These are phyloP conservation scores for Acrobasis repandana DNA, from an alignment of 2,888 invertebrate genomes.

Conservation along the genomic window DNA sequence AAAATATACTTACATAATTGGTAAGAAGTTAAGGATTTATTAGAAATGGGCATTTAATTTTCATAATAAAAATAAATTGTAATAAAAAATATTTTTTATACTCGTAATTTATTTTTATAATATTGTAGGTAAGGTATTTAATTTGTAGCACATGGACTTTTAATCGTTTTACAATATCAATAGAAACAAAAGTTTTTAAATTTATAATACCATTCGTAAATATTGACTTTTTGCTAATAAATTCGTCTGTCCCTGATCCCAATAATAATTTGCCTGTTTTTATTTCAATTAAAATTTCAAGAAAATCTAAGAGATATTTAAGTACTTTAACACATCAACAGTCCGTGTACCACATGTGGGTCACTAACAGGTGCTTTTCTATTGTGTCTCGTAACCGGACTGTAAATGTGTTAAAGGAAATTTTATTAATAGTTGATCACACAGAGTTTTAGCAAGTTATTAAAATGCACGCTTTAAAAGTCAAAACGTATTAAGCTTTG, in stretches of 20 bases:
- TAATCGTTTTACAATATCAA: neutral
- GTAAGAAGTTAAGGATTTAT: neutral
- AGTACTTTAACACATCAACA: too few relatives aligned
- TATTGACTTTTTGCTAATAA: slow-evolving; percentile 43
- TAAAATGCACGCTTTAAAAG: neutral
- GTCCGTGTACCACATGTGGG: too few relatives aligned
- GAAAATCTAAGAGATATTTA: neutral
- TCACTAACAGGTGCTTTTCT: too few relatives aligned
- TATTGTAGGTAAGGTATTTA: neutral
- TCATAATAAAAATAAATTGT: neutral
- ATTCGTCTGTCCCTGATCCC: slow-evolving; percentile 58
- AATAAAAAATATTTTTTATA: too few relatives aligned
- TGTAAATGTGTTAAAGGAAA: too few relatives aligned
- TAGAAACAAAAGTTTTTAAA: slow-evolving; percentile 12
- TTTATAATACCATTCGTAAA: slow-evolving; percentile 11
- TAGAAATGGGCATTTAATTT: neutral
- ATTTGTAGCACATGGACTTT: neutral
- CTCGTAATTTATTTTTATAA: too few relatives aligned
- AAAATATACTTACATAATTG: neutral
- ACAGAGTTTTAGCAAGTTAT: neutral
- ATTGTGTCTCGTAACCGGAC: too few relatives aligned
- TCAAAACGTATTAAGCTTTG: neutral
- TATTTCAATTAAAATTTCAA: neutral
- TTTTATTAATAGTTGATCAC: too few relatives aligned
- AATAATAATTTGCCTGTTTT: slow-evolving; percentile 28